Conservation (phyloP, 2,888 invertebrate species). For the Oligia strigilis region DNA sequence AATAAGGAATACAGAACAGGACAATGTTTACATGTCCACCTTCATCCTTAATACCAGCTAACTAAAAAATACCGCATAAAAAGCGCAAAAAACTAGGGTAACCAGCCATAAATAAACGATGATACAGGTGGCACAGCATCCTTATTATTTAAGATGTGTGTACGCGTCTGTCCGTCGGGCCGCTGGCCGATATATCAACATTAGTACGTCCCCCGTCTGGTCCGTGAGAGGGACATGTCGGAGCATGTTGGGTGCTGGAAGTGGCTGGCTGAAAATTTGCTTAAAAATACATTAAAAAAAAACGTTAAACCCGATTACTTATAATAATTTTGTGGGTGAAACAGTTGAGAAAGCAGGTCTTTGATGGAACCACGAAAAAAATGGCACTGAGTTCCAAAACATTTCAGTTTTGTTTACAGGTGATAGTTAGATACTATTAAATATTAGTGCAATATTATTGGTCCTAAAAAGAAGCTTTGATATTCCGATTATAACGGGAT, state of each 20-base stretch:
- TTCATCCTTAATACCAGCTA: slow-evolving; percentile 2
- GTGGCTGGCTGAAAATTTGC: slow-evolving; percentile 30
- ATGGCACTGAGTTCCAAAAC: background rate
- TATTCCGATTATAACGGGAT: background rate
- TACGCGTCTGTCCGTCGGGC: slow-evolving; percentile 84
- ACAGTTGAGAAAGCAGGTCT: background rate
- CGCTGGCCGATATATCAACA: slow-evolving; percentile 89
- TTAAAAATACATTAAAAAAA: background rate
- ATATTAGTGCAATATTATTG: background rate
- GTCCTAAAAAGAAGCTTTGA: background rate
- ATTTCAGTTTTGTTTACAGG: background rate
- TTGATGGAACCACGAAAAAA: background rate
- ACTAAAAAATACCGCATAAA: slow-evolving; percentile 57
- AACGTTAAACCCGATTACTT: background rate
- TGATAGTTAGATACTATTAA: background rate
- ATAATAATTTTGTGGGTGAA: background rate
- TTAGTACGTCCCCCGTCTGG: slow-evolving; percentile 86
- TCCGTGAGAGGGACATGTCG: slow-evolving; percentile 76
- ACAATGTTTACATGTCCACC: slow-evolving; percentile 27
- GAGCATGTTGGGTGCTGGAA: slow-evolving; percentile 67
- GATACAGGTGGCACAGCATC: slow-evolving; percentile 67
- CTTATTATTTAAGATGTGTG: slow-evolving; percentile 85
- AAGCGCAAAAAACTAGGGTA: slow-evolving; percentile 59
- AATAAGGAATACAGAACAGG: background rate
- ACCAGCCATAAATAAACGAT: slow-evolving; percentile 71